phyloP scores from a whole-genome alignment of 1,140 invertebrate genomes.

The Aporrectodea caliginosa region DNA sequence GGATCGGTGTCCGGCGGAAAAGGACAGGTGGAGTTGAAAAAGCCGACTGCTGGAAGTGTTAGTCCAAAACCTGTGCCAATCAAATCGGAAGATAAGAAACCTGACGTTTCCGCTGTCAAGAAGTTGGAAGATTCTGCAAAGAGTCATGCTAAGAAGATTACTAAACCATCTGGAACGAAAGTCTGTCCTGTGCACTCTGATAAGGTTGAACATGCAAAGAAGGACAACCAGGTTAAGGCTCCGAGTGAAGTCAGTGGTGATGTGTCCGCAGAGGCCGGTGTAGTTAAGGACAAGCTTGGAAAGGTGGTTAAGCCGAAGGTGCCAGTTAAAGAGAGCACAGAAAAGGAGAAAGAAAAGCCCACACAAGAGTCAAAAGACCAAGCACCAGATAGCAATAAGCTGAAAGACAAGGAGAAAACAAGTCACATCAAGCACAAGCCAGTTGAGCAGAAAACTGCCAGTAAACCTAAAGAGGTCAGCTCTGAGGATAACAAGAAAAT shows the following conservation, averaged over 20 bases:
- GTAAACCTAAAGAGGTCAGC: not conserved
- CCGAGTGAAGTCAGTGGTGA: not conserved
- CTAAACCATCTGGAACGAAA: too few species aligned
- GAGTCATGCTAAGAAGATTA: not conserved
- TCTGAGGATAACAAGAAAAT: conserved; percentile 7
- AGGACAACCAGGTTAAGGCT: not conserved
- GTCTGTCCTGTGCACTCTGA: not conserved
- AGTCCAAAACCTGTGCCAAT: not conserved
- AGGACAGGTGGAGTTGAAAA: too few species aligned
- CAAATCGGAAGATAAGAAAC: not conserved
- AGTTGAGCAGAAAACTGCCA: not conserved
- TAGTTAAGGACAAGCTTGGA: conserved; percentile 11
- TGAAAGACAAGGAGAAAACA: conserved; percentile 34
- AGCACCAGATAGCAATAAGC: conserved; percentile 35
- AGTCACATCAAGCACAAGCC: not conserved
- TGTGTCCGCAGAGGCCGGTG: conserved; percentile 5
- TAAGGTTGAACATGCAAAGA: not conserved
- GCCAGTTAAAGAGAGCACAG: not conserved
- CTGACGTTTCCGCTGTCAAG: not conserved
- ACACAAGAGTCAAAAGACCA: not conserved
- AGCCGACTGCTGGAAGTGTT: too few species aligned
- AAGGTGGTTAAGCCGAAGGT: not conserved
- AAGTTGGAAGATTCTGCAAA: not conserved
- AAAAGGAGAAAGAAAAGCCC: conserved; percentile 11
- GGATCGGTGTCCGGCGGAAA: too few species aligned